Evolutionary conservation across 2,797 vertebrate genomes (phyloP).

Genomic region (Meriones psammophilus): DNA sequence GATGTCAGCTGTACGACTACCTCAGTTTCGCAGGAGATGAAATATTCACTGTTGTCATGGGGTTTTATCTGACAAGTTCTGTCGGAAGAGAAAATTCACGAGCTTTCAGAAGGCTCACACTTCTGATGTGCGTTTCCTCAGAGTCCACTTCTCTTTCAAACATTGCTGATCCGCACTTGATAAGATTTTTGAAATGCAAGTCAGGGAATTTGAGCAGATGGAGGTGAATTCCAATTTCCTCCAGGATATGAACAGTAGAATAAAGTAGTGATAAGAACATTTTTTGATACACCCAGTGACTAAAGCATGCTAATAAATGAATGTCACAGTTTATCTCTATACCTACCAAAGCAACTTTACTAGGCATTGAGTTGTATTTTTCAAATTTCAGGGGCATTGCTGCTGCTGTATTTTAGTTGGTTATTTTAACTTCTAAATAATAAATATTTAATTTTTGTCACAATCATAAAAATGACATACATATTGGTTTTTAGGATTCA

Average conservation of each 20-base stretch:
- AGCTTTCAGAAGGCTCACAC: neutral
- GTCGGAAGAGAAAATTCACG: slow-evolving; percentile 21
- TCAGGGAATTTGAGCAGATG: neutral
- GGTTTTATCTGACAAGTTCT: slow-evolving; percentile 22
- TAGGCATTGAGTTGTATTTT: neutral
- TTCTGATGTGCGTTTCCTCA: neutral
- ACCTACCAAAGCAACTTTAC: neutral
- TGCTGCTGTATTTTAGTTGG: neutral
- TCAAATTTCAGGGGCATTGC: neutral
- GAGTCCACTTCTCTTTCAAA: slow-evolving; percentile 19
- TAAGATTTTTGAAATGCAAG: neutral
- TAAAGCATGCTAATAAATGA: neutral
- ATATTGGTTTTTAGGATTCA: neutral
- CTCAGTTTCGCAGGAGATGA: neutral
- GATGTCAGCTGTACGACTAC: neutral
- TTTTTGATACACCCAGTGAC: neutral
- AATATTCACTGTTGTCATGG: neutral
- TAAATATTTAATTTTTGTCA: neutral
- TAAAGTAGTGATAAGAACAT: neutral
- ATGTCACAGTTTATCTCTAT: neutral
- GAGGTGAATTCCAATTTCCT: slow-evolving; percentile 25
- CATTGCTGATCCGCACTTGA: neutral
- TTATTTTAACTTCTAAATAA: neutral
- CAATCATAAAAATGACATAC: neutral
- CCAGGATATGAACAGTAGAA: neutral